Evolutionary conservation across 2,888 invertebrate species (phyloP).

Genomic region (Melikaiella ostensackeni): DNA sequence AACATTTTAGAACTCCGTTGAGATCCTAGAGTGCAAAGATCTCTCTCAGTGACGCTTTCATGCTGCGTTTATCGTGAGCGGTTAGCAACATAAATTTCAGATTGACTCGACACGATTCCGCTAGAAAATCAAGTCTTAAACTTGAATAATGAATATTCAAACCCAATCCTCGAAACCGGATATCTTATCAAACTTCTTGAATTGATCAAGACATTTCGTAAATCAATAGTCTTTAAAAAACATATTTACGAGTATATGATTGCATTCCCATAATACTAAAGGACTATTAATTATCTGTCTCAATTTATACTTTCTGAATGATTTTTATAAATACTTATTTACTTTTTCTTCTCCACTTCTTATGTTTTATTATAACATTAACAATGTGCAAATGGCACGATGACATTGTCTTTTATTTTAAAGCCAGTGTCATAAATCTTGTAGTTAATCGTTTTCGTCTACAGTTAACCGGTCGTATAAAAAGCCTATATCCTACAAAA

Average conservation of each 20-base stretch:
- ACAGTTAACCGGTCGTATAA: constrained; percentile 25
- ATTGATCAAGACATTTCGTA: constrained; percentile 24
- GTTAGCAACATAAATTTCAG: constrained; percentile 9
- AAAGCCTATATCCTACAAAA: constrained; percentile 4
- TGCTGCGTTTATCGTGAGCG: neutral
- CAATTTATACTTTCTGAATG: neutral
- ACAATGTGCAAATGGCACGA: neutral
- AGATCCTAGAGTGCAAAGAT: constrained; percentile 5
- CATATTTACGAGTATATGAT: neutral
- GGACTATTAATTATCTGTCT: neutral
- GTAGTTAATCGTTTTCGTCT: constrained; percentile 14
- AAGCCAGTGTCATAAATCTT: constrained; percentile 8
- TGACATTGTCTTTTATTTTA: neutral
- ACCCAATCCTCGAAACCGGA: neutral
- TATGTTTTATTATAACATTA: neutral
- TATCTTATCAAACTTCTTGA: constrained; percentile 5
- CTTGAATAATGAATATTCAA: neutral
- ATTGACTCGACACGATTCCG: constrained; percentile 4
- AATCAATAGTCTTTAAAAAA: constrained; percentile 6
- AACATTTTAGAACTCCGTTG: neutral
- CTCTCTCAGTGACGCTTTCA: neutral
- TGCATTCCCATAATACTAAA: neutral
- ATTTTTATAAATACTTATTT: no score
- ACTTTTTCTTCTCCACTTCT: no score
- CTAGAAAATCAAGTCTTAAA: neutral